phyloP scores from a whole-genome alignment of 2,113 vertebrate species.

The Pristiophorus japonicus region DNA sequence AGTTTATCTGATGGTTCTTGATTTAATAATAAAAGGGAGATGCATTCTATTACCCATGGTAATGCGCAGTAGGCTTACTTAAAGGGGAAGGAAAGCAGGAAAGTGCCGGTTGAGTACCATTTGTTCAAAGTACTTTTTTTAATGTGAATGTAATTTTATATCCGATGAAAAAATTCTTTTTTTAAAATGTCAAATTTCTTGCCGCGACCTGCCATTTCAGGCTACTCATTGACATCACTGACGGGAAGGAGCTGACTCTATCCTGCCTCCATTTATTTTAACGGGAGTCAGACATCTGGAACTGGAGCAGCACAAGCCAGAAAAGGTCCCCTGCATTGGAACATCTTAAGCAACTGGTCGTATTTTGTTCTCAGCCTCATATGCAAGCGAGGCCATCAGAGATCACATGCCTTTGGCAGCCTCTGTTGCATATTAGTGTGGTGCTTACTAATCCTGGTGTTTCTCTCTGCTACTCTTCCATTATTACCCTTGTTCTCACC shows the following conservation, averaged over 20 bases:
- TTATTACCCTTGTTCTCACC: neutral
- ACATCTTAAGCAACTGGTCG: no score
- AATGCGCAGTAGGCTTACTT: neutral
- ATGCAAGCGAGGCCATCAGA: no score
- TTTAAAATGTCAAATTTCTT: neutral
- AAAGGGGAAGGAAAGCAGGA: neutral
- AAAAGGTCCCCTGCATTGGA: no score
- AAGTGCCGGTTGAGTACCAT: neutral
- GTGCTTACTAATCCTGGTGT: neutral
- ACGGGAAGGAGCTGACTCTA: neutral
- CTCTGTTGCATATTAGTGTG: neutral
- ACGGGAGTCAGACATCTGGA: neutral
- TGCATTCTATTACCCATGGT: neutral
- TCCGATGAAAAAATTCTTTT: neutral
- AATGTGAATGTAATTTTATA: neutral
- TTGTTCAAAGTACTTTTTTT: neutral
- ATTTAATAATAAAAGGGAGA: neutral
- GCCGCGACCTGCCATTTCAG: no score
- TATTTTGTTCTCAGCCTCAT: no score
- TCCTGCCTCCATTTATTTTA: neutral
- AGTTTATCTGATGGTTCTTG: neutral
- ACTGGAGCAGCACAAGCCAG: neutral
- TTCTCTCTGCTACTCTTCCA: neutral
- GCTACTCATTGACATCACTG: neutral
- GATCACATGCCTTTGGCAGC: no score